Base-by-base conservation (phyloP, 2,113 vertebrate species). In the Baryphthengus martii region DNA sequence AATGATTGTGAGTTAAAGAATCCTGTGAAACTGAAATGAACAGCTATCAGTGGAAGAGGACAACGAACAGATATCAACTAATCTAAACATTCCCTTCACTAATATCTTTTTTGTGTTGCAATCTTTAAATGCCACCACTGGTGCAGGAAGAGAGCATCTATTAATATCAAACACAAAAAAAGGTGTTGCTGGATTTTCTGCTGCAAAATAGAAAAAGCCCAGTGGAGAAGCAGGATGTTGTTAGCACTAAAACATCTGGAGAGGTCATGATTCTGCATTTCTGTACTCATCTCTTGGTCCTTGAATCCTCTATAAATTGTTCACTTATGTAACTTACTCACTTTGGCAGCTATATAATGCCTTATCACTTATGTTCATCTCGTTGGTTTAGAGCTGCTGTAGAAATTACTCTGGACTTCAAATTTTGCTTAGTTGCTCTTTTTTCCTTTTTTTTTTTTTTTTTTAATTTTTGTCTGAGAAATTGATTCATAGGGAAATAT, bases 401-500 rank as follows among this genome's bases (percentile, higher is more conserved):
- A 85, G 53, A 87, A 66, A 40, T 72, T 56, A 73, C 0, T 3
- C 10, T 45, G 37, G 37, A 72, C 12, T 12, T 84, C 11, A 59
- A 61, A 44, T 75, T 81, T 87, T 56, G 18, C 83, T 80, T 56
- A 79, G 13, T 2, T 35, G 9, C 3, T 62, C 5, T 4, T 37
- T 53, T 31, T 39, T 44, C 17, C 7, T 26, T 15, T 17, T 24
- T 42, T 29, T 39, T 33, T 49, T 37, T 44, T 11, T 37, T 58
- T 23, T 58, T 58, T 23, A 35, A 19, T 18, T 61, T 50, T 17
- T 67, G 9, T 7, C 26, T 31, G 70, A 31, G 33, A 52, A 83
- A 91, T 80, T 77, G 85, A 83, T 91, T 90, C 9, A 76, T 55
- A 59, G 75, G 55, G 40, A 95, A 95, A 90, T 70, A 80, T 37